Evolutionary conservation across 2,113 vertebrate genomes (phyloP), one percentile per base, ranked within the genome.

Genomic region (Pan paniscus): DNA sequence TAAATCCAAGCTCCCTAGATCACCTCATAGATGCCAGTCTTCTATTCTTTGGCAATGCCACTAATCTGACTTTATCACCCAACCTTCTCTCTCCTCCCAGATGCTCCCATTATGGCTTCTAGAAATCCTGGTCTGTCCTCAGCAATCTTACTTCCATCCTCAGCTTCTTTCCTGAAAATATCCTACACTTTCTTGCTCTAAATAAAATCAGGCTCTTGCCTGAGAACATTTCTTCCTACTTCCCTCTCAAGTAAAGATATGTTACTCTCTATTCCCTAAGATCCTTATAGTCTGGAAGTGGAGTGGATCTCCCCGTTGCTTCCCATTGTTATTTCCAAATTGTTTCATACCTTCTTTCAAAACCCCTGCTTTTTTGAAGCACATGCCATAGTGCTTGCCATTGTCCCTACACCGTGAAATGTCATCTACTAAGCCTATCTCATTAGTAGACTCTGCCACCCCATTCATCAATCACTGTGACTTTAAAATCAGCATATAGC

Each of bases 31-130:
- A 75, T 22, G 5, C 20, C 72, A 81, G 38, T 46, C 30, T 40
- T 16, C 23, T 46, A 16, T 7, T 61, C 68, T 85, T 90, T 13
- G 2, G 4, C 38, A 50, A 75, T 8, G 3, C 0, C 6, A 0
- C 57, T 68, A 2, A 25, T 85, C 35, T 92, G 59, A 67, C 18
- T 32, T 91, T 46, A 48, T n/a, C 48, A 30, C 6, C 35, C 35
- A 12, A 16, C 9, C 3, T 35, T 27, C 40, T 80, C 52, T 23
- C 22, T 27, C 11, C 38, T 76, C 12, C 30, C 35, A 85, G 61
- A 50, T 59, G 3, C 10, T 93, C 55, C 27, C 57, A 14, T 17
- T 30, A 16, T 90, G 75, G 8, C 68, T 70, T 93, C 35, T 52
- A 6, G 55, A 82, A 52, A n/a, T 82, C 25, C 73, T 68, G n/a